phyloP scores from a whole-genome alignment of 35 echinoderm and acorn worm genomes.

The Strongylocentrotus purpuratus region DNA sequence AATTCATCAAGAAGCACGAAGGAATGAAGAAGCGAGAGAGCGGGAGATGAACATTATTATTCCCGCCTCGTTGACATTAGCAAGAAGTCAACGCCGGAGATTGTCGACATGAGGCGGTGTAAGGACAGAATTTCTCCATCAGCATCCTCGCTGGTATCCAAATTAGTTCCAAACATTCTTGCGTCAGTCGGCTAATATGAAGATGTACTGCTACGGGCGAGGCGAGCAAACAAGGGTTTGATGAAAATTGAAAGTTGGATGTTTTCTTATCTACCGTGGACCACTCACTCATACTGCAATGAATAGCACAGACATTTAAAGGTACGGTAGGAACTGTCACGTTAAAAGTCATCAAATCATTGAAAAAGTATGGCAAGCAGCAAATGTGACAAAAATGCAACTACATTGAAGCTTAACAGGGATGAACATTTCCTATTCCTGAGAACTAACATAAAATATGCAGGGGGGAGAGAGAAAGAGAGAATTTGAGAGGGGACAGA shows the following conservation, averaged over 20 bases:
- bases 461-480: too few relatives aligned
- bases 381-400: background rate
- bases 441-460: too few relatives aligned
- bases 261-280: background rate
- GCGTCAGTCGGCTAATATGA: conserved; percentile 8
- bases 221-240: background rate
- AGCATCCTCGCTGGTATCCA: background rate
- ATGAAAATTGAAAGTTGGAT: conserved; percentile 4
- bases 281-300: background rate
- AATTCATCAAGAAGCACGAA: background rate
- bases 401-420: too few relatives aligned
- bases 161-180: background rate
- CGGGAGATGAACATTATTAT: background rate
- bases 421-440: too few relatives aligned
- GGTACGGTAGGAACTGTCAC: background rate
- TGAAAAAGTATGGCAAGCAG: background rate
- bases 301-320: background rate
- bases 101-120: background rate
- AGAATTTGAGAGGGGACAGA: too few relatives aligned
- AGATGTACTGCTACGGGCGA: background rate
- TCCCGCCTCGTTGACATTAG: background rate
- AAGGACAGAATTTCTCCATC: background rate
- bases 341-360: background rate
- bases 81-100: background rate
- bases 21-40: background rate